Percentiles rank a stretch among this genome's conserved stretches.
phyloP scores from a whole-genome alignment of 37 sponge, comb jelly and placozoan species.

The Aplysina aerophoba region DNA sequence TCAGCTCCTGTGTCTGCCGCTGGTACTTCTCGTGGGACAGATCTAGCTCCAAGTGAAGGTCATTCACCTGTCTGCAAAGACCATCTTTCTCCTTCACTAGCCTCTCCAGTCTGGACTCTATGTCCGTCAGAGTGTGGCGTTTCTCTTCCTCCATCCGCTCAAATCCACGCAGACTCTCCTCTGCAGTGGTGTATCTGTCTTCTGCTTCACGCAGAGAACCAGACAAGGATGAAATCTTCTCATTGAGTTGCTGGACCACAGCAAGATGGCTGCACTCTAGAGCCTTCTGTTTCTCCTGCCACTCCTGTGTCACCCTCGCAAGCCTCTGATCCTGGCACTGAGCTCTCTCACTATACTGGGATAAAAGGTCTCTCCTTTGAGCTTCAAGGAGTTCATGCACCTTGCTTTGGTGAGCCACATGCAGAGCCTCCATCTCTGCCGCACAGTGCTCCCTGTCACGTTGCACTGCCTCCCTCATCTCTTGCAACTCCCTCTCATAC shows the following conservation, averaged over 20 bases:
- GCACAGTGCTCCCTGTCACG: background rate
- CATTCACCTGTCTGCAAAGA: background rate
- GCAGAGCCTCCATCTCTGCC: conserved; percentile 8
- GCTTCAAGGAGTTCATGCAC: conserved; percentile 26
- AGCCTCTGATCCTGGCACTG: conserved; percentile 3
- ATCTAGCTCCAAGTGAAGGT: conserved; percentile 34
- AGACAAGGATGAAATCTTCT: conserved; percentile 55
- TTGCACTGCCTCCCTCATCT: background rate
- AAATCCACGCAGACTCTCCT: conserved; percentile 54
- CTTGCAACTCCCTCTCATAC: conserved; percentile 41
- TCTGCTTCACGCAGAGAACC: conserved; percentile 48
- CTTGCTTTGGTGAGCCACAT: background rate
- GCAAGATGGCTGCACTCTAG: background rate
- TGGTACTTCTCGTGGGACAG: conserved; percentile 46
- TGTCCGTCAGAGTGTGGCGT: background rate
- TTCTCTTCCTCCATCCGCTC: conserved; percentile 36
- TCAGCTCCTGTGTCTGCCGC: conserved; percentile 62
- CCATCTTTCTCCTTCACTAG: conserved; percentile 14
- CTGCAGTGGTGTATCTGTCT: conserved; percentile 62
- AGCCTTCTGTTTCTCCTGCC: conserved; percentile 32
- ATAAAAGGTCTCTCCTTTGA: background rate
- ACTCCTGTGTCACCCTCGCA: conserved; percentile 15
- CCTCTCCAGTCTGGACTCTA: conserved; percentile 35
- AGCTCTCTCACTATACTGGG: conserved; percentile 18
- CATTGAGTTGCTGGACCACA: conserved; percentile 42